phyloP scores from a whole-genome alignment of 2,888 invertebrate genomes.

The Hypolimnas misippus region DNA sequence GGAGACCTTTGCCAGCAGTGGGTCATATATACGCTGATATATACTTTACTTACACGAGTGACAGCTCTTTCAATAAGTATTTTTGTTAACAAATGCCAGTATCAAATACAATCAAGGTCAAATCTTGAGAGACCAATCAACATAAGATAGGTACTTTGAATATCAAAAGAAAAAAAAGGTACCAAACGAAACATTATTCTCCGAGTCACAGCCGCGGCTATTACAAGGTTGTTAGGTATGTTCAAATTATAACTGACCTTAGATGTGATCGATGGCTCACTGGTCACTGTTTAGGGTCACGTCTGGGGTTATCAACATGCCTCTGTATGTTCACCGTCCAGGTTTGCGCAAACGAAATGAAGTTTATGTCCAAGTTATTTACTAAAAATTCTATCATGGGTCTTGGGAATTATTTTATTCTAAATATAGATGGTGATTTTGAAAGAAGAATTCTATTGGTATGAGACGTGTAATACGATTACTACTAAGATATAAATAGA shows the following conservation, averaged over 20 bases:
- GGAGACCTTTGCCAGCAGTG: too few relatives aligned
- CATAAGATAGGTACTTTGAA: neutral
- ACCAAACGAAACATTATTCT: constrained; percentile 11
- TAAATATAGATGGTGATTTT: too few relatives aligned
- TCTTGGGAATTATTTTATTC: too few relatives aligned
- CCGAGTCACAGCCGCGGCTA: constrained; percentile 8
- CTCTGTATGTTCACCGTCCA: constrained; percentile 1
- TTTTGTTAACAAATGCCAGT: constrained; percentile 20
- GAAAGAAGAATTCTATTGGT: too few relatives aligned
- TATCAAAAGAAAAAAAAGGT: constrained; percentile 11
- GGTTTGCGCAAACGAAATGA: neutral
- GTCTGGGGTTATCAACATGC: constrained; percentile 18
- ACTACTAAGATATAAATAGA: too few relatives aligned
- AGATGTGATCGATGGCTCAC: constrained; percentile 24
- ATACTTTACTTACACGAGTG: neutral
- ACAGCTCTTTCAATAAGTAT: constrained; percentile 15
- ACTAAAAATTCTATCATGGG: too few relatives aligned
- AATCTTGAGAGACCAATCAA: constrained; percentile 4
- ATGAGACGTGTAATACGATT: too few relatives aligned
- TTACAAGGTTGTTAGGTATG: constrained; percentile 15
- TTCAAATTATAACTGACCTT: constrained; percentile 25
- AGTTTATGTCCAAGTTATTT: neutral
- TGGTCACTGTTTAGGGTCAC: constrained; percentile 17
- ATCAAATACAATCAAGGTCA: constrained; percentile 20
- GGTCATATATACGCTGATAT: neutral